These are phyloP conservation scores for Theocolax elegans DNA, from an alignment of 1,140 invertebrate species.

Conservation along the genomic window DNA sequence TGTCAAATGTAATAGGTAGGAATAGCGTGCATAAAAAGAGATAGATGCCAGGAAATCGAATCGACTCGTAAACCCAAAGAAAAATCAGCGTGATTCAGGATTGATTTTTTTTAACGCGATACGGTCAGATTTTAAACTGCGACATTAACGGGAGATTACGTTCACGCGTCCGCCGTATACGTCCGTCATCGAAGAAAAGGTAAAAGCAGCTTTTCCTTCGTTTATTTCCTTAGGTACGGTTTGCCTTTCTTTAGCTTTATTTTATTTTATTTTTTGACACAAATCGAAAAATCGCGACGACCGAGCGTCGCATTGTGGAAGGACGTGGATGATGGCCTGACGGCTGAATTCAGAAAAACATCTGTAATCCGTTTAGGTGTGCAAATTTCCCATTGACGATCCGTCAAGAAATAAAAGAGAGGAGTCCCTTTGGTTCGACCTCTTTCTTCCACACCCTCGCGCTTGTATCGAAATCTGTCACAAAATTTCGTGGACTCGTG, in stretches of 20 bases:
- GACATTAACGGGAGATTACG: not conserved
- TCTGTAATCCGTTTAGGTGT: constrained; percentile 68
- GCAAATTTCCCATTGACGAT: constrained; percentile 64
- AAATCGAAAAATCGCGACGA: constrained; percentile 47
- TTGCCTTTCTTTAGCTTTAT: too few relatives aligned
- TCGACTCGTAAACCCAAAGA: not conserved
- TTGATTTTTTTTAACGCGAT: not conserved
- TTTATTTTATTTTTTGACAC: constrained; percentile 42
- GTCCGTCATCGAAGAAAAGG: constrained; percentile 44
- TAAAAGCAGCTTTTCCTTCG: constrained; percentile 4
- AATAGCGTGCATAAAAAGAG: not conserved
- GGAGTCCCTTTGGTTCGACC: constrained; percentile 17
- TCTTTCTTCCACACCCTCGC: constrained; percentile 34
- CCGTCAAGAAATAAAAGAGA: constrained; percentile 39
- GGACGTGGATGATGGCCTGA: constrained; percentile 42
- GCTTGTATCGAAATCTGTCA: not conserved
- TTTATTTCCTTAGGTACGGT: not conserved
- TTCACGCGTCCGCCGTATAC: constrained; percentile 38
- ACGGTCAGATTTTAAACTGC: not conserved
- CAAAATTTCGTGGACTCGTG: not conserved
- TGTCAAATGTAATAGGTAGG: too few relatives aligned
- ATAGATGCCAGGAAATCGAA: constrained; percentile 1
- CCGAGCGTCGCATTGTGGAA: constrained; percentile 35
- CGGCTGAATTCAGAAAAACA: constrained; percentile 52
- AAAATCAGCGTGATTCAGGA: not conserved